Evolutionary conservation across 2,888 invertebrate species (phyloP).

Genomic region (Marronus borbonicus): DNA sequence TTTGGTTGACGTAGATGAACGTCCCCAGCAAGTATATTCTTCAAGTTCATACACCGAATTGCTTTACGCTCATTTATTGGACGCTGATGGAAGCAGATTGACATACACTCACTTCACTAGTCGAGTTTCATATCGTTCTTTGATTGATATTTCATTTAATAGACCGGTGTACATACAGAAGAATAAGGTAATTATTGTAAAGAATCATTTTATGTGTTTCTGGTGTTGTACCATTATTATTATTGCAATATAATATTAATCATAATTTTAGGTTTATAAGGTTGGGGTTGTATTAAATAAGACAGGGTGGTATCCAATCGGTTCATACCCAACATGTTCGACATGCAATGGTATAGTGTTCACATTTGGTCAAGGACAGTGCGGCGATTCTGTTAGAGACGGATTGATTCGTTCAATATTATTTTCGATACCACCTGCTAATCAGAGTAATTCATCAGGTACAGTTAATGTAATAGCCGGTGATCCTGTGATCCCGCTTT

Average conservation of each 20-base stretch:
- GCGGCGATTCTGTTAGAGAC: conserved; percentile 81
- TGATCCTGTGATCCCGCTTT: conserved; percentile 35
- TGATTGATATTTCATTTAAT: conserved; percentile 87
- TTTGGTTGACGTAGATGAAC: conserved; percentile 70
- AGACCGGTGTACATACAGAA: conserved; percentile 84
- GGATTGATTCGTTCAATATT: conserved; percentile 86
- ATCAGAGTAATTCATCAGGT: conserved; percentile 50
- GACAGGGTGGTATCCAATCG: conserved; percentile 87
- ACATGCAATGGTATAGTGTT: conserved; percentile 82
- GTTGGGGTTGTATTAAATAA: conserved; percentile 89
- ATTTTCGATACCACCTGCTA: conserved; percentile 72
- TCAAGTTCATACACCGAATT: conserved; percentile 79
- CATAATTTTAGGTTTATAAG: conserved; percentile 78
- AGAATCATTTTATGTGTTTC: too few relatives aligned
- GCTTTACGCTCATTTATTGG: conserved; percentile 85
- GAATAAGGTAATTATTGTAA: conserved; percentile 73
- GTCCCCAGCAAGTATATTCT: conserved; percentile 65
- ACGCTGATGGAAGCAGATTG: conserved; percentile 84
- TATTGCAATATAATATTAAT: neutral
- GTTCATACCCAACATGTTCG: conserved; percentile 79
- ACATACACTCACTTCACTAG: conserved; percentile 89
- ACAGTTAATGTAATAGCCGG: conserved; percentile 42
- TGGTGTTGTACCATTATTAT: neutral
- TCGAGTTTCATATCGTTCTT: conserved; percentile 80
- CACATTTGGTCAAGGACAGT: conserved; percentile 82